Percentiles rank a stretch among this genome's conserved stretches.
phyloP scores from a whole-genome alignment of 2,888 invertebrate species.

The Hemithea aestivaria region DNA sequence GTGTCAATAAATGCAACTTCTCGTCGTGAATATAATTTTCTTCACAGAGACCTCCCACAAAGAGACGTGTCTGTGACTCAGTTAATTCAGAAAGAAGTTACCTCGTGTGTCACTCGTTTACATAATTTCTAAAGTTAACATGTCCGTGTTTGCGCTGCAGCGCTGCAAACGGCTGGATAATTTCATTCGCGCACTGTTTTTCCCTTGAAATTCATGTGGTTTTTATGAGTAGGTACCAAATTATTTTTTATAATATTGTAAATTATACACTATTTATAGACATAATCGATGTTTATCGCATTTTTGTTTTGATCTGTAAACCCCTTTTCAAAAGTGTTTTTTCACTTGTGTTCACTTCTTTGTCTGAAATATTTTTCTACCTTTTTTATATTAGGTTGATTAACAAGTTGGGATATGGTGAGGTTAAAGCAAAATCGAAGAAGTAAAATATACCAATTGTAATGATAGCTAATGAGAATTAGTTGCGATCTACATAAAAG shows the following conservation, averaged over 20 bases:
- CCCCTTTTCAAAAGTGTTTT: no score
- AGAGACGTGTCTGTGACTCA: background rate
- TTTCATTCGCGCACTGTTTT: background rate
- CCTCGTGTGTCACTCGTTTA: conserved; percentile 1
- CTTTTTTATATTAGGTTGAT: no score
- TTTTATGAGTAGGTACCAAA: background rate
- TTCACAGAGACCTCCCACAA: background rate
- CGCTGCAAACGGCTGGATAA: conserved; percentile 2
- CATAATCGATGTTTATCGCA: no score
- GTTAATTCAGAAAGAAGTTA: conserved; percentile 3
- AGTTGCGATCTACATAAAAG: no score
- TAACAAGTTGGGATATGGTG: no score
- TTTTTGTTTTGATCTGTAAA: no score
- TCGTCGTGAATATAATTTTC: conserved; percentile 20
- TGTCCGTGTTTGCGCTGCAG: conserved; percentile 2
- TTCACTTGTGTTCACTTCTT: no score
- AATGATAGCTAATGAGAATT: no score
- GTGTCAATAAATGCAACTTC: conserved; percentile 51
- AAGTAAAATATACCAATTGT: no score
- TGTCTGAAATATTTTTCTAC: no score
- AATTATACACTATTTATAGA: conserved; percentile 30
- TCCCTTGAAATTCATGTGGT: background rate
- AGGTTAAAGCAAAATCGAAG: no score
- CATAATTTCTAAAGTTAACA: conserved; percentile 6
- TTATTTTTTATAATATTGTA: conserved; percentile 34